Evolutionary conservation across 2,113 vertebrate species (phyloP).

Genomic region (Pleuronectes platessa): DNA sequence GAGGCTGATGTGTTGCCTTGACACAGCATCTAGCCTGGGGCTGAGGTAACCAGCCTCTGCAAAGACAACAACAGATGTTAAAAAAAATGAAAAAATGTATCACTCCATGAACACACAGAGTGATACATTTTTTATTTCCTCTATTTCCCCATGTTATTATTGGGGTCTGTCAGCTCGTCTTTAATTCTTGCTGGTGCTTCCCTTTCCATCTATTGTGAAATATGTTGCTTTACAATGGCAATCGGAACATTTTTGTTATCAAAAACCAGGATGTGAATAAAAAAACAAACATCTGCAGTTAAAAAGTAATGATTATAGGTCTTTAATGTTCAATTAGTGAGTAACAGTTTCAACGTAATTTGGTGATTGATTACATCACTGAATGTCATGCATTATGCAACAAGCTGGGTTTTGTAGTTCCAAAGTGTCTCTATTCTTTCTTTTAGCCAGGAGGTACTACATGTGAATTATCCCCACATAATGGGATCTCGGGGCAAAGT

Average conservation of each 20-base stretch:
- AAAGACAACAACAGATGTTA: slow-evolving; percentile 12
- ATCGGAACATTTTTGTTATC: neutral
- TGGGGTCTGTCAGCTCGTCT: slow-evolving; percentile 1
- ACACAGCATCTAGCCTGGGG: slow-evolving; percentile 28
- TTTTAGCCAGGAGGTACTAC: neutral
- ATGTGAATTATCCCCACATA: slow-evolving; percentile 42
- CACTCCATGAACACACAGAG: neutral
- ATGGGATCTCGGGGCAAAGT: slow-evolving; percentile 40
- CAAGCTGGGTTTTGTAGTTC: slow-evolving; percentile 6
- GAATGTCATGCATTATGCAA: slow-evolving; percentile 7
- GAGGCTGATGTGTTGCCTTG: slow-evolving; percentile 15
- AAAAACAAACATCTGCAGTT: neutral
- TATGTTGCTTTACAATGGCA: neutral
- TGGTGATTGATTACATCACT: neutral
- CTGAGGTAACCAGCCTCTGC: slow-evolving; percentile 14
- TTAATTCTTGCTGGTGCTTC: neutral
- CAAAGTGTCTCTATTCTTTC: neutral
- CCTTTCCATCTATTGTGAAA: neutral
- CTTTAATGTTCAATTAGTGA: neutral
- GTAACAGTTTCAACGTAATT: neutral
- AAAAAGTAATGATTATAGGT: neutral
- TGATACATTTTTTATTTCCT: neutral
- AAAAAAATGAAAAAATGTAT: neutral
- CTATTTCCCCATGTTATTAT: neutral
- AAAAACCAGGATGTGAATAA: neutral